Evolutionary conservation across 2,113 vertebrate species (phyloP).

Genomic region (Alaudala cheleensis): DNA sequence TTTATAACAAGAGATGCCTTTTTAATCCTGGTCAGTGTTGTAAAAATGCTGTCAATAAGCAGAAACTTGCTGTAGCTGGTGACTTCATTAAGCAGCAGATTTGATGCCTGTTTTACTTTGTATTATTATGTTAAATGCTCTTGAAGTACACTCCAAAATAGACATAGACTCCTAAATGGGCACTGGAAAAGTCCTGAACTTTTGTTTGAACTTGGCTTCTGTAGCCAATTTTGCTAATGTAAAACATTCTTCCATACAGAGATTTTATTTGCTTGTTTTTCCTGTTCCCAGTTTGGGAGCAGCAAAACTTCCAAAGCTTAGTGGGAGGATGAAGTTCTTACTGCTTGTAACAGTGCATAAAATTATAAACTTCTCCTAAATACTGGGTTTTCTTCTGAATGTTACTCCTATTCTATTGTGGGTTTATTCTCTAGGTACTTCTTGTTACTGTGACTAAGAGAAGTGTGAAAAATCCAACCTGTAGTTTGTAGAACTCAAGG

Average conservation of each 20-base stretch:
- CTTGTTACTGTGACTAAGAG: not conserved
- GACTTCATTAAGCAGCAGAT: not conserved
- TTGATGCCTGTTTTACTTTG: not conserved
- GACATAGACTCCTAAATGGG: not conserved
- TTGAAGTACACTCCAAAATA: not conserved
- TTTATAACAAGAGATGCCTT: not conserved
- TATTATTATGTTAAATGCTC: not conserved
- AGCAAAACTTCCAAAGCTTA: not conserved
- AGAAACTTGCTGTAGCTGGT: not conserved
- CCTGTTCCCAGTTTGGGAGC: not conserved
- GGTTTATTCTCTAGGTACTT: not conserved
- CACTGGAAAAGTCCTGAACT: not conserved
- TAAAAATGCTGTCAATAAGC: conserved; percentile 34
- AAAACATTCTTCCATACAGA: fast-evolving
- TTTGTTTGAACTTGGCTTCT: not conserved
- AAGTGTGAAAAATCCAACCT: not conserved
- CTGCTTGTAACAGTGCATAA: not conserved
- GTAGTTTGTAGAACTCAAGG: not conserved
- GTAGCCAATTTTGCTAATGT: not conserved
- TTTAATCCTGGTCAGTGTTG: not conserved
- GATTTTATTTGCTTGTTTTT: not conserved
- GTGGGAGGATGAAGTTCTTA: not conserved
- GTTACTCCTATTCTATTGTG: not conserved
- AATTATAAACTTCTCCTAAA: fast-evolving
- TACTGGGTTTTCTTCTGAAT: not conserved